A percentile compares a stretch with the other conserved stretches of the same genome.
These are phyloP conservation scores for Agapornis roseicollis DNA, from an alignment of 2,113 vertebrate species.

Conservation along the genomic window DNA sequence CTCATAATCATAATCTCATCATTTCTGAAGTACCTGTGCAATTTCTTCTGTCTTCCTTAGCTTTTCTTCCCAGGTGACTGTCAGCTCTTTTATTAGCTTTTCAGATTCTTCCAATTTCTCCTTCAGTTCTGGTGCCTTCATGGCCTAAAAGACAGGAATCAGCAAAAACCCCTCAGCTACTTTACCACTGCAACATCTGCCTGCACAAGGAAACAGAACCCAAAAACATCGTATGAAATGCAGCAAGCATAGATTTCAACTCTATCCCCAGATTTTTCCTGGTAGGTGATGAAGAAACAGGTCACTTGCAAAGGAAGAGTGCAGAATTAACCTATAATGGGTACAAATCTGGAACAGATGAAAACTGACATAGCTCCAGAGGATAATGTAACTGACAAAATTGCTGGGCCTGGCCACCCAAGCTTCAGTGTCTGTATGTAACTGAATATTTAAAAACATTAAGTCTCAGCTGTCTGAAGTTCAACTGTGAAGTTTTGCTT, in stretches of 20 bases:
- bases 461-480: neutral
- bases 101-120: constrained; percentile 97
- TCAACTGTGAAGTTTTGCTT: neutral
- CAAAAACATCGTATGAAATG: neutral
- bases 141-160: constrained; percentile 77
- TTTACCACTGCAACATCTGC: neutral
- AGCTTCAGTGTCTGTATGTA: neutral
- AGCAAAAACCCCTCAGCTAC: neutral
- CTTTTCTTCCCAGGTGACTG: constrained; percentile 98
- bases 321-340: neutral
- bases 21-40: constrained; percentile 83
- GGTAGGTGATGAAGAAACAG: neutral
- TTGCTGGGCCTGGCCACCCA: neutral
- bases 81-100: constrained; percentile 96
- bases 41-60: constrained; percentile 97
- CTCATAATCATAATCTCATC: neutral
- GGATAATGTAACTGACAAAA: neutral
- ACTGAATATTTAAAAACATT: neutral
- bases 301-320: neutral
- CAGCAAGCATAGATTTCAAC: neutral
- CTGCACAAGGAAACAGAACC: neutral
- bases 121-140: constrained; percentile 96
- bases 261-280: neutral
- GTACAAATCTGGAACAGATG: neutral
- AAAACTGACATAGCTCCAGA: neutral